These are phyloP conservation scores for Bergia puertoricense DNA, from an alignment of 92 coral and sea anemone species.

Conservation along the genomic window DNA sequence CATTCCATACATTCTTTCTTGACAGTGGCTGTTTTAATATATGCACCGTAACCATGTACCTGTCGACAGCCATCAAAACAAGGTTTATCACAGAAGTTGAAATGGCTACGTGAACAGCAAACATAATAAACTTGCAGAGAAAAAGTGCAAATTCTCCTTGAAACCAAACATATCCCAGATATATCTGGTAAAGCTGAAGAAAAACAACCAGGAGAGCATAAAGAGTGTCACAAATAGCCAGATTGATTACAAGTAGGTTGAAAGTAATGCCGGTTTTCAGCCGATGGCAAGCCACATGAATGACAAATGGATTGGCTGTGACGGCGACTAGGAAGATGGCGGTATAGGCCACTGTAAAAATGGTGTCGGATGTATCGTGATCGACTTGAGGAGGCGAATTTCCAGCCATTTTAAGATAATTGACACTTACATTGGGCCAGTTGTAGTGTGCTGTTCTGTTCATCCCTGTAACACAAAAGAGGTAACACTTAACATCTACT, in stretches of 20 bases:
- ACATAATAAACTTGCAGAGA: conserved; percentile 7
- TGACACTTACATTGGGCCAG: background rate
- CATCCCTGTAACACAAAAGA: background rate
- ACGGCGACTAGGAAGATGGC: background rate
- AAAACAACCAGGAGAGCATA: conserved; percentile 1
- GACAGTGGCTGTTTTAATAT: conserved; percentile 4
- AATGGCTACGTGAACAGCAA: background rate
- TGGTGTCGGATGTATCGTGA: background rate
- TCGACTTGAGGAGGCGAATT: background rate
- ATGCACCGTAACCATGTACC: conserved; percentile 1
- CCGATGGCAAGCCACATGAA: conserved; percentile 3
- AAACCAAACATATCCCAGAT: background rate
- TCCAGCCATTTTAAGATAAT: no score
- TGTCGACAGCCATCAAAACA: background rate
- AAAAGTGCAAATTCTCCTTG: conserved; percentile 10
- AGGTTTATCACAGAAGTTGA: background rate
- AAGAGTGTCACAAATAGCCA: background rate
- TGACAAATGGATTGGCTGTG: background rate
- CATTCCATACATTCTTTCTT: background rate
- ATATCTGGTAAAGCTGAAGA: background rate
- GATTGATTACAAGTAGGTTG: conserved; percentile 5
- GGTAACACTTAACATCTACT: no score
- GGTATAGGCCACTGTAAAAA: background rate
- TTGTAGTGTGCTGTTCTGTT: background rate
- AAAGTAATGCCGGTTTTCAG: background rate